These are phyloP conservation scores for Stichopus chloronotus DNA, from an alignment of 35 echinoderm and acorn worm species.

Conservation along the genomic window DNA sequence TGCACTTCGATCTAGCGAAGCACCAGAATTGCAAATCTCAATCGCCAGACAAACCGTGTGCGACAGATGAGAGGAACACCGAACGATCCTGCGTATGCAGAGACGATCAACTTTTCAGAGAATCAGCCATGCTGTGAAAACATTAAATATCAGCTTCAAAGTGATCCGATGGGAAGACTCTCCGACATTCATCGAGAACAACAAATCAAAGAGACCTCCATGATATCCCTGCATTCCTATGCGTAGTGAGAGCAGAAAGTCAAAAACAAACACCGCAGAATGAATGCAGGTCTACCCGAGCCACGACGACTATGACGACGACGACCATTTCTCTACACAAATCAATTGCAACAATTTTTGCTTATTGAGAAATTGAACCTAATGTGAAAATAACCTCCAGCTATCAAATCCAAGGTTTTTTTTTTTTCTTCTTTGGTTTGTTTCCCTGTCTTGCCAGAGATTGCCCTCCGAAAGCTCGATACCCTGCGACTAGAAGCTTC, in stretches of 20 bases:
- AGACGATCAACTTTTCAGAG: neutral
- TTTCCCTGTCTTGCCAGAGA: neutral
- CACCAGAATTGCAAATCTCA: too few relatives aligned
- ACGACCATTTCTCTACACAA: conserved; percentile 31
- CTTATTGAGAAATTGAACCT: conserved; percentile 55
- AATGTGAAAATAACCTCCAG: conserved; percentile 49
- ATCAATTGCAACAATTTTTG: conserved; percentile 59
- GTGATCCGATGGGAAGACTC: neutral
- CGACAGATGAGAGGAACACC: too few relatives aligned
- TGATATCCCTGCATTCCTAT: neutral
- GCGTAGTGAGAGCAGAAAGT: neutral
- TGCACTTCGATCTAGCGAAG: too few relatives aligned
- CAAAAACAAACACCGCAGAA: neutral
- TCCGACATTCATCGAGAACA: neutral
- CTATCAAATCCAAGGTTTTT: conserved; percentile 42
- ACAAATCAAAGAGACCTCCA: neutral
- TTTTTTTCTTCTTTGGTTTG: conserved; percentile 1
- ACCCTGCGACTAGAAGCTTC: neutral
- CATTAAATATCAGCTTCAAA: neutral
- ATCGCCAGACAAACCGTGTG: too few relatives aligned
- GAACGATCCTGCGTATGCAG: neutral
- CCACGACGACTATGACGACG: too few relatives aligned
- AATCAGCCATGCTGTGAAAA: neutral
- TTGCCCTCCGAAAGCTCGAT: neutral
- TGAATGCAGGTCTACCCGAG: neutral